Base-by-base conservation (phyloP, 2,888 invertebrate genomes). In the Melanchra persicariae region DNA sequence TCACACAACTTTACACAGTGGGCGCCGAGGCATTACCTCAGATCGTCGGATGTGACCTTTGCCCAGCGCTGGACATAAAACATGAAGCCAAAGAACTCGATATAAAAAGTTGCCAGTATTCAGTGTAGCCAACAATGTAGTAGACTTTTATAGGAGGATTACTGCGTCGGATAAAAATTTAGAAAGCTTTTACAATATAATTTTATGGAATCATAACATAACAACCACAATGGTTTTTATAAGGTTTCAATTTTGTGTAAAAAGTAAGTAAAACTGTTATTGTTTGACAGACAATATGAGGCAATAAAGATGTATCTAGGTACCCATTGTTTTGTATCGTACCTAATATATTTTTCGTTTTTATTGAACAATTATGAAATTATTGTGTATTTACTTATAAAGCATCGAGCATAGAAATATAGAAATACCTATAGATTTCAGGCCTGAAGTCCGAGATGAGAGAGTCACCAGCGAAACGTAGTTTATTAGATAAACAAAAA, bases 191-290 rank as follows among this genome's bases (percentile, higher is more conserved):
- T 37, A 72, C 72, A 59, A 61, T 51, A 63, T 74, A 67, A 77
- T 82, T 81, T 81, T 73, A 74, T 79, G 66, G 64, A 76, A 79
- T 79, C 70, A 62, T 81, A 79, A 76, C 59, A 70, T n/a, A n/a
- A n/a, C 55, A 71, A 52, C 54, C 37, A 69, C 57, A 69, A 68
- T 61, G 45, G 55, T 72, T 79, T 81, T 72, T 73, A 70, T 57
- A 70, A 59, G 60, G 22, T 68, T 74, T 54, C 30, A 49, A 37
- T 76, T 77, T 64, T 57, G 45, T 70, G 70, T 30, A 54, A 63
- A 54, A 70, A 68, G 22, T 17, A 40, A 55, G 40, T 45, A 65
- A 37, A 43, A 45, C 26, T 45, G 26, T 43, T 74, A 45, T 60
- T 57, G 59, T 76, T 17, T 26, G 17, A 22, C 12, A 60, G 15